A percentile compares a stretch with the other conserved stretches of the same genome.
Evolutionary conservation across 2,113 vertebrate species (phyloP).

Genomic region (Camelus dromedarius): DNA sequence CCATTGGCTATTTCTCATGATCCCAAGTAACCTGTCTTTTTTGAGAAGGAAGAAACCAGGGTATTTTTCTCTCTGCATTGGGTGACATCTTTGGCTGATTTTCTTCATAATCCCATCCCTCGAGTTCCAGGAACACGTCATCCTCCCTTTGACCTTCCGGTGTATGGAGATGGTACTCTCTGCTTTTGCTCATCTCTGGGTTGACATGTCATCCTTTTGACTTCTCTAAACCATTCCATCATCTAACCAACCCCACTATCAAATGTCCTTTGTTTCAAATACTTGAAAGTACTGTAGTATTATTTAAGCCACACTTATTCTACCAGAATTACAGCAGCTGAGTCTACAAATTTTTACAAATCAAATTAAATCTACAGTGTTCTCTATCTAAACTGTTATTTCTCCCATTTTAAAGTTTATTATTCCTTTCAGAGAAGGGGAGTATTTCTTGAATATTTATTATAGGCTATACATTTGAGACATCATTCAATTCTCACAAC

Average conservation of each 20-base stretch:
- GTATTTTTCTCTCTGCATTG: not conserved
- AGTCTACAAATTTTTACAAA: constrained; percentile 14
- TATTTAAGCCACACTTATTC: not conserved
- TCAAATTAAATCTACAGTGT: not conserved
- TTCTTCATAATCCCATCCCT: not conserved
- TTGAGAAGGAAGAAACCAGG: not conserved
- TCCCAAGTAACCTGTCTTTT: not conserved
- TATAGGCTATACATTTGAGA: not conserved
- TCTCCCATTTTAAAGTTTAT: not conserved
- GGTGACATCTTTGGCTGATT: not conserved
- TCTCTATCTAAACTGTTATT: not conserved
- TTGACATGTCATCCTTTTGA: not conserved
- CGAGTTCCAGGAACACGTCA: not conserved
- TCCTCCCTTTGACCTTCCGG: not conserved
- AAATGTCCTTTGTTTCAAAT: not conserved
- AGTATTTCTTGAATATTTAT: not conserved
- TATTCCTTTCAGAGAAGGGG: not conserved
- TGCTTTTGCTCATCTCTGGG: not conserved
- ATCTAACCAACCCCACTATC: not conserved
- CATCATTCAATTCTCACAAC: not conserved
- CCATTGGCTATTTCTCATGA: not conserved
- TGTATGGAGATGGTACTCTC: not conserved
- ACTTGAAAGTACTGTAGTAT: not conserved
- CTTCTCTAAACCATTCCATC: not conserved
- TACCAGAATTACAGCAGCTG: not conserved